Conservation (phyloP, 2,797 vertebrate genomes). For the Mormyrus hasselquistii region DNA sequence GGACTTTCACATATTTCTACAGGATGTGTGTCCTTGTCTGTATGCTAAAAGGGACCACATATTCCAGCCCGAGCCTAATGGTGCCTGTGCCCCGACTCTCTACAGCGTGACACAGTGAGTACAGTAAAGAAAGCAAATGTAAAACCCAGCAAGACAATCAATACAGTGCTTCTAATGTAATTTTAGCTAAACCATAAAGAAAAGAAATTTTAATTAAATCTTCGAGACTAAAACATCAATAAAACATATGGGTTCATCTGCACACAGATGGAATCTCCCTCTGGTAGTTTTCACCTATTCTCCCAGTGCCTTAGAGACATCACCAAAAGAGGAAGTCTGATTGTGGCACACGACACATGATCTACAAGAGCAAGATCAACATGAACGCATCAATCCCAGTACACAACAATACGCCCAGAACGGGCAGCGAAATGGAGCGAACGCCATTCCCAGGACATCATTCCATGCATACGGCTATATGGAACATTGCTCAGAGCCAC, state of each 20-base stretch:
- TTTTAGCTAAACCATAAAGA: not conserved
- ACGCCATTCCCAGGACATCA: not conserved
- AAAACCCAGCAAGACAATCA: conserved; percentile 2
- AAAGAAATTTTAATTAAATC: not conserved
- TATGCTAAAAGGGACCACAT: not conserved
- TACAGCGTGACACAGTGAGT: not conserved
- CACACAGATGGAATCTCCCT: conserved; percentile 5
- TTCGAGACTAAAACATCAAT: not conserved
- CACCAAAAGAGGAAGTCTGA: not conserved
- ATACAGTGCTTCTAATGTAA: conserved; percentile 9
- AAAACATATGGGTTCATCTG: not conserved
- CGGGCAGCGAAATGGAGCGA: not conserved
- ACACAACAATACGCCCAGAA: not conserved
- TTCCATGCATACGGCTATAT: not conserved
- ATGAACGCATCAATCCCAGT: not conserved
- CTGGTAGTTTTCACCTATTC: not conserved
- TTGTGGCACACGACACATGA: not conserved
- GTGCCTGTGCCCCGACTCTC: not conserved
- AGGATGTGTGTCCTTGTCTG: not conserved
- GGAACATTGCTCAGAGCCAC: not conserved
- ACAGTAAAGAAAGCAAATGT: conserved; percentile 5
- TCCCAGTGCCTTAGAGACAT: not conserved
- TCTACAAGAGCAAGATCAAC: not conserved
- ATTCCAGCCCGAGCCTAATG: not conserved
- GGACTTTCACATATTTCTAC: not conserved